Evolutionary conservation across 30 jellyfish, hydroid and myxozoan species (phyloP).

Genomic region (Aurelia coerulea): DNA sequence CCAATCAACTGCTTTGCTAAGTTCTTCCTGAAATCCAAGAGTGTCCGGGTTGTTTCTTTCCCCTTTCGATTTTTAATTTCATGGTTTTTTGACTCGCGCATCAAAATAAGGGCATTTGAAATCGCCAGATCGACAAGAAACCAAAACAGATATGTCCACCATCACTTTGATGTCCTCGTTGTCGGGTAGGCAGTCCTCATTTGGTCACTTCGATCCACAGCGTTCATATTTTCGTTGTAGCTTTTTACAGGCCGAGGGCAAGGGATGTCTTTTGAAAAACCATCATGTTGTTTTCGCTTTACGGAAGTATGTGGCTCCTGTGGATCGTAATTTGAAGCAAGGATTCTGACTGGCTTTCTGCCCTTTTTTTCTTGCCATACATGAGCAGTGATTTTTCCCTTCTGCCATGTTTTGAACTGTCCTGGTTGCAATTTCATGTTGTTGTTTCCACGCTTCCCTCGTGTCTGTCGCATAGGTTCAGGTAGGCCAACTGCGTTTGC

Average conservation of each 20-base stretch:
- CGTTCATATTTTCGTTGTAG: conserved; percentile 13
- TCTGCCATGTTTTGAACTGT: conserved; percentile 16
- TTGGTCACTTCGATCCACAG: conserved; percentile 8
- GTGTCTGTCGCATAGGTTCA: background rate
- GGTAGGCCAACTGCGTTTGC: too few species aligned
- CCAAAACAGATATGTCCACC: conserved; percentile 26
- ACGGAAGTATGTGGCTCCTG: conserved; percentile 15
- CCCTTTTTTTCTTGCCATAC: conserved; percentile 11
- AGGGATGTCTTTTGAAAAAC: conserved; percentile 8
- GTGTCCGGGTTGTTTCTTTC: background rate
- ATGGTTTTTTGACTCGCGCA: conserved; percentile 20
- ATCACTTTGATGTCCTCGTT: conserved; percentile 1
- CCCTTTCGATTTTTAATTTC: background rate
- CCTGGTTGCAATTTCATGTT: background rate
- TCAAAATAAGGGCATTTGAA: conserved; percentile 1
- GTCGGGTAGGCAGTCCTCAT: conserved; percentile 6
- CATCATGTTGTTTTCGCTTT: background rate
- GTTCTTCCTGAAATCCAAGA: background rate
- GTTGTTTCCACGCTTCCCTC: background rate
- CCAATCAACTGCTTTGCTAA: conserved; percentile 1
- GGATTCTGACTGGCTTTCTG: conserved; percentile 16
- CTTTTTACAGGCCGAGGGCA: conserved; percentile 15
- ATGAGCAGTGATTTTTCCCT: conserved; percentile 6
- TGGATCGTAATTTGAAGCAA: conserved; percentile 16
- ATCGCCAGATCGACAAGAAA: background rate